Percentiles rank a stretch among this genome's conserved stretches.
These are phyloP conservation scores for Orthosia gracilis DNA, from an alignment of 2,888 invertebrate genomes.

Conservation along the genomic window DNA sequence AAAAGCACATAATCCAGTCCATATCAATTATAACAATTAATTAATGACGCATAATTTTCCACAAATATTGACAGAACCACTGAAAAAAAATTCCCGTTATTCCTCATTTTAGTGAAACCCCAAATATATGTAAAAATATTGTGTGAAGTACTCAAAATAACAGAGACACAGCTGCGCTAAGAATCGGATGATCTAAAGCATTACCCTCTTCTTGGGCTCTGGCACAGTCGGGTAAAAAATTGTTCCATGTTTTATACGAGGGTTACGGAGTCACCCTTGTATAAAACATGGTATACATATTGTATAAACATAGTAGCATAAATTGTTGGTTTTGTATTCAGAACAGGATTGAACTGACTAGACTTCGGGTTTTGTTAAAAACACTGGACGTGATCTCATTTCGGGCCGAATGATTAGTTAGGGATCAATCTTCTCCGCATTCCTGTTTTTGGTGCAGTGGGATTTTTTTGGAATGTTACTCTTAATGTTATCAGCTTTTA, in stretches of 20 bases:
- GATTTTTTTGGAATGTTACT: background rate
- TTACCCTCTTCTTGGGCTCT: background rate
- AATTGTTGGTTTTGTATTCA: conserved; percentile 50
- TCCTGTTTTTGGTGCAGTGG: conserved; percentile 4
- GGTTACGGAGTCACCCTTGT: background rate
- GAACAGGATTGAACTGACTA: conserved; percentile 35
- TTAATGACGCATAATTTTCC: background rate
- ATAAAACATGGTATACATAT: too few species aligned
- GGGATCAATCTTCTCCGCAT: conserved; percentile 16
- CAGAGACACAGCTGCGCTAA: conserved; percentile 54
- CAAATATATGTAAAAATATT: conserved; percentile 45
- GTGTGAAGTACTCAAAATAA: conserved; percentile 29
- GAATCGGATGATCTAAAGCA: conserved; percentile 23
- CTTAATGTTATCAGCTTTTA: background rate
- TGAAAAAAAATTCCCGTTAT: background rate
- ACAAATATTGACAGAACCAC: background rate
- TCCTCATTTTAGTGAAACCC: conserved; percentile 6
- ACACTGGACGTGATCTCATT: conserved; percentile 50
- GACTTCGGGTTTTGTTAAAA: conserved; percentile 21
- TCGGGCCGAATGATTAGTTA: conserved; percentile 28
- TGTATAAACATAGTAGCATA: conserved; percentile 7
- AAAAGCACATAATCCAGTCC: background rate
- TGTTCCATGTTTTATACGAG: conserved; percentile 25
- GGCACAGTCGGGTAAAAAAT: conserved; percentile 19
- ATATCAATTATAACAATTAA: conserved; percentile 14